Percentiles rank a stretch among this genome's conserved stretches.
phyloP scores from a whole-genome alignment of 30 jellyfish, hydroid and myxozoan genomes.

The Clytia hemisphaerica region DNA sequence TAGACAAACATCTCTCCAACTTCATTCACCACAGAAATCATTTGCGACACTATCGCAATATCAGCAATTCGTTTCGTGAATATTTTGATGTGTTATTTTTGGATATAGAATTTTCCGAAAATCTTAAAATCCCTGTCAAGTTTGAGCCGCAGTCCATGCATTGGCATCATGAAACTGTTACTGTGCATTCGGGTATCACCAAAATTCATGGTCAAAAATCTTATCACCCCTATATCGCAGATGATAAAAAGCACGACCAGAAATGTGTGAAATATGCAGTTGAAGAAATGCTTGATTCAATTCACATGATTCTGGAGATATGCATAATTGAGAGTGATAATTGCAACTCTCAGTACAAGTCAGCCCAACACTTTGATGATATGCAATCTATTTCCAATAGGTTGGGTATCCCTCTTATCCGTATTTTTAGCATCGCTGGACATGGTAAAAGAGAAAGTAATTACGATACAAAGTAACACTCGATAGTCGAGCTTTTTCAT shows the following conservation, averaged over 20 bases:
- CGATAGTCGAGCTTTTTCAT: no score
- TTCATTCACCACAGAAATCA: conserved; percentile 36
- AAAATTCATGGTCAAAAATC: conserved; percentile 25
- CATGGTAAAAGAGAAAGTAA: conserved; percentile 32
- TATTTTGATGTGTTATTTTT: conserved; percentile 8
- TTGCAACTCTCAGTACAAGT: conserved; percentile 30
- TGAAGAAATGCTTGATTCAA: conserved; percentile 11
- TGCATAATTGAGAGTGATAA: conserved; percentile 28
- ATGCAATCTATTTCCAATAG: conserved; percentile 26
- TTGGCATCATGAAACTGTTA: conserved; percentile 27
- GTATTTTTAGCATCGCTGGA: conserved; percentile 29
- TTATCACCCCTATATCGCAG: conserved; percentile 30
- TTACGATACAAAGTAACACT: no score
- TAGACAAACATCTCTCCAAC: conserved; percentile 5
- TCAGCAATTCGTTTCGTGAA: conserved; percentile 11
- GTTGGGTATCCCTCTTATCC: neutral
- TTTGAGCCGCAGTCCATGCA: conserved; percentile 30
- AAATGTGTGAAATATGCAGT: conserved; percentile 16
- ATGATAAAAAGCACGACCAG: conserved; percentile 22
- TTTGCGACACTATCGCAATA: conserved; percentile 25
- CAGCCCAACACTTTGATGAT: conserved; percentile 34
- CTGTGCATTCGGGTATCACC: conserved; percentile 26
- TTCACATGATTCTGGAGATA: conserved; percentile 16
- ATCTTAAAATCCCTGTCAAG: conserved; percentile 23
- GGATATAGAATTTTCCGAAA: conserved; percentile 16